Base-by-base conservation (phyloP, 2,113 vertebrate species). In the Neoarius graeffei region DNA sequence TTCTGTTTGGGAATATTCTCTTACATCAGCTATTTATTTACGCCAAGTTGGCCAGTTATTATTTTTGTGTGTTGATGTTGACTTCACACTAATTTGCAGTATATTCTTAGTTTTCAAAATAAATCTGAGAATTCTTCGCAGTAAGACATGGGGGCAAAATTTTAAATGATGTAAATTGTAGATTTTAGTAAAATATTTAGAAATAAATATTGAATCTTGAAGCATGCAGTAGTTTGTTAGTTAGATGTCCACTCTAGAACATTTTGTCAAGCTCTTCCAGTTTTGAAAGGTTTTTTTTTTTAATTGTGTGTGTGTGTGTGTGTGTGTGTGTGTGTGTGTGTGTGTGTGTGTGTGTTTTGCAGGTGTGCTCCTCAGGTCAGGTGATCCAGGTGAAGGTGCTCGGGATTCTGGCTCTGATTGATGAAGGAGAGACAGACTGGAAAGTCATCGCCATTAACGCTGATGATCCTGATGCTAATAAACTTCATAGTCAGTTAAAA, bases 341-440 rank as follows among this genome's bases (percentile, higher is more conserved):
- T 56, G 27, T 59, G n/a, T 84, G 81, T 76, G 74, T 35, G 67
- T 10, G 1, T 83, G 56, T 85, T 48, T 81, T 94, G 88, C 93
- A 99, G 98, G 90, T 99, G 92, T 96, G 90, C 88, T 93, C 88
- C 82, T 88, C 94, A 83, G 98, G 98, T 87, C 96, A 99, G 71
- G 95, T 99, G 86, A 94, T 99, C 91, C 95, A 94, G 85, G 98
- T 99, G 64, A 99, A 99, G 88, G 96, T 98, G n/a, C 95, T 99
- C 17, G 98, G 98, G 59, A 91, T 96, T 91, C 88, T 99, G 94
- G 98, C 94, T 83, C 95, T 99, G 93, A 96, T 99, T 69, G 98
- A 99, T 93, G 95, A 98, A 90, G 96, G 96, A 87, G 97, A 99
- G 93, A 99, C 96, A 74, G 98, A 99, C 88, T 99, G 98, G 98